A percentile compares a stretch with the other conserved stretches of the same genome.
phyloP scores from a whole-genome alignment of 2,113 vertebrate species.

The Okapia johnstoni region DNA sequence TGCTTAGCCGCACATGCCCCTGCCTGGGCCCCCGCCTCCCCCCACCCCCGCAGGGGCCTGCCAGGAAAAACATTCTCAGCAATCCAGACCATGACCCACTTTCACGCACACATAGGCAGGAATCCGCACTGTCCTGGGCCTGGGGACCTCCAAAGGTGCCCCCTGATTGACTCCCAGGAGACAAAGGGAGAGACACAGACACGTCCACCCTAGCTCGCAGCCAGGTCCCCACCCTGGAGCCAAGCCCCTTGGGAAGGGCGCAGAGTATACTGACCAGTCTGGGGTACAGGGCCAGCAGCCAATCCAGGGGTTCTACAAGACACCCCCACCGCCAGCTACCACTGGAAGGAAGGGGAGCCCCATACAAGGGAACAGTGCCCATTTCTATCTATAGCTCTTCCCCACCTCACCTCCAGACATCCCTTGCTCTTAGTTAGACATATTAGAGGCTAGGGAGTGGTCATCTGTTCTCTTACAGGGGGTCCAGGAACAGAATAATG shows the following conservation, averaged over 20 bases:
- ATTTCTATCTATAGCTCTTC: not conserved
- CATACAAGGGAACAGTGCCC: not conserved
- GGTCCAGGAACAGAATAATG: not conserved
- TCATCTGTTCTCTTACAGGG: not conserved
- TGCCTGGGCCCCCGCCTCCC: slow-evolving; percentile 57
- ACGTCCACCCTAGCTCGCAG: not conserved
- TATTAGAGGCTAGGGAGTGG: not conserved
- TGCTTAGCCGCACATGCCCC: slow-evolving; percentile 29
- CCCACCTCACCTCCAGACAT: not conserved
- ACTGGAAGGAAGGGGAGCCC: not conserved
- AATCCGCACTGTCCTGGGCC: not conserved
- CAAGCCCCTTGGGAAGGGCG: not conserved
- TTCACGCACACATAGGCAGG: slow-evolving; percentile 31
- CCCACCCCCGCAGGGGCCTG: slow-evolving; percentile 45
- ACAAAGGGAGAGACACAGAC: not conserved
- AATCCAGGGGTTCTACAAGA: not conserved
- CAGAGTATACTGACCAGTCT: not conserved
- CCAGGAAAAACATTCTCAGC: slow-evolving; percentile 36
- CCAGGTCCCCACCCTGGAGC: not conserved
- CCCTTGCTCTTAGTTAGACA: not conserved
- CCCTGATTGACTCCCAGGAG: not conserved
- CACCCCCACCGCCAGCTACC: not conserved
- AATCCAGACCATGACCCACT: slow-evolving; percentile 56
- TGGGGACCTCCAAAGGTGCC: not conserved
- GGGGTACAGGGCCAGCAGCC: not conserved